These are phyloP conservation scores for Glaucomys volans DNA, from an alignment of 2,113 vertebrate genomes.

Conservation along the genomic window DNA sequence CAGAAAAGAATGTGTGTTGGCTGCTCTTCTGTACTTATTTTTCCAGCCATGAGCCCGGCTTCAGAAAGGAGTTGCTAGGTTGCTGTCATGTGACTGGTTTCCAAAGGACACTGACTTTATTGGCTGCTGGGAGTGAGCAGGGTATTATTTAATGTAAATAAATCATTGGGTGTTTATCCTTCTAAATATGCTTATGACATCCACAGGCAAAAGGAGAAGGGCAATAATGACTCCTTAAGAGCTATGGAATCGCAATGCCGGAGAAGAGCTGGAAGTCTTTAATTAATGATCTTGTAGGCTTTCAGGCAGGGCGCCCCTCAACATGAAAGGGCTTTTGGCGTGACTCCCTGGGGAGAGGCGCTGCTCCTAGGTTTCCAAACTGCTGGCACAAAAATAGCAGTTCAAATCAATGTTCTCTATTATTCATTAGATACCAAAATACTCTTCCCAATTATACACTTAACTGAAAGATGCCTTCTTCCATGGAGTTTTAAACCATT, in stretches of 20 bases:
- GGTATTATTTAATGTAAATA: constrained; percentile 54
- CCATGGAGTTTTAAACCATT: constrained; percentile 10
- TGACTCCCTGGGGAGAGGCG: neutral
- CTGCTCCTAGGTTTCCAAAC: constrained; percentile 39
- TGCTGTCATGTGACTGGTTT: constrained; percentile 34
- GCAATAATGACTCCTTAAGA: neutral
- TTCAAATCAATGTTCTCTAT: constrained; percentile 40
- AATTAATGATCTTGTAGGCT: neutral
- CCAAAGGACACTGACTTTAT: neutral
- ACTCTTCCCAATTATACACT: constrained; percentile 43
- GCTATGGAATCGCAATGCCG: neutral
- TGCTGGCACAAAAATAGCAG: constrained; percentile 47
- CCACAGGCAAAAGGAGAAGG: constrained; percentile 12
- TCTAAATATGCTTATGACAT: neutral
- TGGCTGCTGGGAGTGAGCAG: neutral
- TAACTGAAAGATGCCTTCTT: neutral
- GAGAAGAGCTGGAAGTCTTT: neutral
- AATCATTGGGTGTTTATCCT: constrained; percentile 30
- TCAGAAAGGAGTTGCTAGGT: neutral
- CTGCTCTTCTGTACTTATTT: neutral
- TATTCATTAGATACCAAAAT: constrained; percentile 64
- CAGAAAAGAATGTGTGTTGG: neutral
- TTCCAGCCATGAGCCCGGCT: neutral
- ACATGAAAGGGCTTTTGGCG: neutral
- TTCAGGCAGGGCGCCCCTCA: neutral